Evolutionary conservation across 2,888 invertebrate species (phyloP).

Genomic region (Rhingia campestris): DNA sequence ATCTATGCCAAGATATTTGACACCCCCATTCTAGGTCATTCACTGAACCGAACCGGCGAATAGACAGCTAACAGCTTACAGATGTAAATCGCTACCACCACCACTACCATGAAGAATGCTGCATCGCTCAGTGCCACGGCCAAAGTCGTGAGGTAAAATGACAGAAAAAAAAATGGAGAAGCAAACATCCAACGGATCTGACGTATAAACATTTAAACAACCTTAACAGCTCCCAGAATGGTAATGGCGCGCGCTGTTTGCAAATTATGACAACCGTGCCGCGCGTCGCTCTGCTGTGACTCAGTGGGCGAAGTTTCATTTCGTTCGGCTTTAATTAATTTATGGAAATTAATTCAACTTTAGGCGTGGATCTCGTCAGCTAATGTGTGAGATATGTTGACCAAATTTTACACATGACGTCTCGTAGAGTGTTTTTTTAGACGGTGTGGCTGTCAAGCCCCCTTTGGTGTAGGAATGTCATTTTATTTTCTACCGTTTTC

Average conservation of each 20-base stretch:
- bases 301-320: constrained; percentile 6
- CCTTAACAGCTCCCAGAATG: constrained; percentile 39
- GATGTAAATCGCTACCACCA: constrained; percentile 28
- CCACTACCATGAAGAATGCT: constrained; percentile 19
- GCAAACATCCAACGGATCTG: constrained; percentile 17
- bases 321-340: constrained; percentile 47
- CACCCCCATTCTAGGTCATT: constrained; percentile 45
- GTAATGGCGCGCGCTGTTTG: constrained; percentile 65
- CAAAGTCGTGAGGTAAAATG: constrained; percentile 42
- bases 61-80: constrained; percentile 46
- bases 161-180: not conserved
- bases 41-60: constrained; percentile 9
- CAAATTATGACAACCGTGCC: constrained; percentile 58
- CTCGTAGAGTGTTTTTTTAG: not conserved
- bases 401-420: constrained; percentile 15
- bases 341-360: constrained; percentile 63
- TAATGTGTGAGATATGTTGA: constrained; percentile 36
- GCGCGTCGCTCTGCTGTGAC: constrained; percentile 26
- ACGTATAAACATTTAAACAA: constrained; percentile 29
- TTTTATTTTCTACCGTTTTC: not conserved
- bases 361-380: constrained; percentile 24
- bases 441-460: constrained; percentile 24
- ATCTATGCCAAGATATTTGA: constrained; percentile 30
- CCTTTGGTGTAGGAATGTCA: constrained; percentile 6
- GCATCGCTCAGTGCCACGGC: not conserved